Base-by-base conservation (phyloP, 2,797 vertebrate species). In the Cercopithecus diana region DNA sequence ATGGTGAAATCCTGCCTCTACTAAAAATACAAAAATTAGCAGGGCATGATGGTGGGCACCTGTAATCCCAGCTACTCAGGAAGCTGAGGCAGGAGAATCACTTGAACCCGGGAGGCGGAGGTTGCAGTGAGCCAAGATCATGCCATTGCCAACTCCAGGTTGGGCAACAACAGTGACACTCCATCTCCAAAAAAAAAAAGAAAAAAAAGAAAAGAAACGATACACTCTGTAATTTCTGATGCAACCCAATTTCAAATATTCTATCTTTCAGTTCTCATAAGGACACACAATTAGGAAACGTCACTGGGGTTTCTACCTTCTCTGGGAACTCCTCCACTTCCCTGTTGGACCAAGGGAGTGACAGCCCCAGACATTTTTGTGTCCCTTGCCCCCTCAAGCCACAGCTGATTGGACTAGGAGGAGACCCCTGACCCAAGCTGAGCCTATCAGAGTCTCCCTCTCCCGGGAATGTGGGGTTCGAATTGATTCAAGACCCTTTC, bases 321-420 rank as follows among this genome's bases (percentile, higher is more conserved):
- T 88, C 5, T 36, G 5, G 24, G 33, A 87, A 76, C 30, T 7
- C 50, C 36, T 48, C 45, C 1, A 10, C 7, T 7, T 17, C 36
- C 24, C 9, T 14, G 48, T 33, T 2, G n/a, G 70, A 50, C 33
- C 0, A 0, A 17, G 45, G 15, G 11, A 33, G 48, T 19, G 6
- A 76, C 1, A 43, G 41, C 76, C 73, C 41, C 1, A 10, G 84
- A 26, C 72, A 61, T 7, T 30, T 33, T 30, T 28, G 3, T 2
- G 43, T 48, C 48, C 39, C 43, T 52, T 9, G 7, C 30, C 39
- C 30, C 13, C 55, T 17, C 9, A 11, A 2, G 36, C n/a, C 70
- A 43, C 41, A 64, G 76, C 36, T 90, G 28, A 81, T 24, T 76
- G 76, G 70, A 26, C 95, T 26, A 90, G 92, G 8, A 43, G 28